Base-by-base conservation (phyloP, 2,888 invertebrate genomes). In the Chesias legatella region DNA sequence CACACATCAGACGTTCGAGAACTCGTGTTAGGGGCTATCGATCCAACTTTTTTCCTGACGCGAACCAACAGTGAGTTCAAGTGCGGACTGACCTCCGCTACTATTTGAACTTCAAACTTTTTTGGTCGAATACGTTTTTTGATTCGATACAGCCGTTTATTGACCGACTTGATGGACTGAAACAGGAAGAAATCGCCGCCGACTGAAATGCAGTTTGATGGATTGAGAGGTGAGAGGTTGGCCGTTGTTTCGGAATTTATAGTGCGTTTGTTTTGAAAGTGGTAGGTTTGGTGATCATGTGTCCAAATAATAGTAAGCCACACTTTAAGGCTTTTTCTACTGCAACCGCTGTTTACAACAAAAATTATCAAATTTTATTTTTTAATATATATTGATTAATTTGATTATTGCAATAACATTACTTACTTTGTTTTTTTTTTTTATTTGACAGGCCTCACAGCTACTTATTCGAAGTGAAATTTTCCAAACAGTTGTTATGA, bases 51-150 rank as follows among this genome's bases (percentile, higher is more conserved):
- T 52, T 50, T 46, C 44, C 36, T 47, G 43, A 36, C 32, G 39
- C 32, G 39, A 43, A 38, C 41, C 46, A 26, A 46, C 46, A 55
- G 22, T 24, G 56, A 51, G 67, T 67, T 67, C 67, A 67, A 67
- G 67, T 53, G 67, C 67, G 48, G 3, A 38, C 55, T 64, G 60
- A 61, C 64, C 61, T 55, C 52, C 35, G 36, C 42, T 33, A 30
- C 36, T 43, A 33, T 43, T 36, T 47, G 46, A 42, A 47, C 32
- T 47, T 47, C 42, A 39, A 41, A 33, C 38, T 38, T 42, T 47
- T 47, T 42, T 33, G 30, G 13, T 11, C 2, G 26, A 26, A 11
- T 30, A 31, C 40, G 22, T 29, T 45, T 45, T 45, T 45, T 36
- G 45, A 45, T 34, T 25, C 28, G 7, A 24, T 22, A 29, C 17